Percentiles rank a stretch among this genome's conserved stretches.
Evolutionary conservation across 2,888 invertebrate genomes (phyloP).

Genomic region (Melanargia galathea): DNA sequence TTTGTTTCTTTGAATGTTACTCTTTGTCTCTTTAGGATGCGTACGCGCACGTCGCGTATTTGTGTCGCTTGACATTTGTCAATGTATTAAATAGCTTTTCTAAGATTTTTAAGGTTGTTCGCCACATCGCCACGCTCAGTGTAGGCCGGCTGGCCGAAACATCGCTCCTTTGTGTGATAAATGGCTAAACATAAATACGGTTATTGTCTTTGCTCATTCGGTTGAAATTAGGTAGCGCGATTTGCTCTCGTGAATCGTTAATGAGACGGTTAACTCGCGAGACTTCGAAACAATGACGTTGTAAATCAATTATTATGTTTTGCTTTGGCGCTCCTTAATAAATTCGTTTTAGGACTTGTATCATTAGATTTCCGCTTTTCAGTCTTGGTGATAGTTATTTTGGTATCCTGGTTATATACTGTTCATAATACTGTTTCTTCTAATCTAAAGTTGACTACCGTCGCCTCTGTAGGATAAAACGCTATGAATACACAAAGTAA

Average conservation of each 20-base stretch:
- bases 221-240: conserved; percentile 81
- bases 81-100: conserved; percentile 69
- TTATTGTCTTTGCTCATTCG: conserved; percentile 76
- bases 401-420: neutral
- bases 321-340: conserved; percentile 15
- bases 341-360: conserved; percentile 6
- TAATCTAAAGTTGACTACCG: no score
- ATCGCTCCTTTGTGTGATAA: conserved; percentile 77
- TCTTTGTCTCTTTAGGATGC: conserved; percentile 61
- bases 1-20: conserved; percentile 64
- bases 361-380: neutral
- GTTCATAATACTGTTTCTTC: neutral
- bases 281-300: conserved; percentile 65
- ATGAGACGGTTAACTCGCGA: conserved; percentile 64
- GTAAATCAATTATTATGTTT: conserved; percentile 69
- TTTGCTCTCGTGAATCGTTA: conserved; percentile 77
- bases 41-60: conserved; percentile 64
- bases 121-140: conserved; percentile 57
- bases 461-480: no score
- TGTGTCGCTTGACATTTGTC: conserved; percentile 59
- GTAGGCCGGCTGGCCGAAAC: conserved; percentile 65
- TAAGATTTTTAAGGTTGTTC: conserved; percentile 69
- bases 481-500: no score
- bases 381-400: neutral
- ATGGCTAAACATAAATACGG: conserved; percentile 79